phyloP scores from a whole-genome alignment of 2,113 vertebrate species.

The Paralichthys olivaceus region DNA sequence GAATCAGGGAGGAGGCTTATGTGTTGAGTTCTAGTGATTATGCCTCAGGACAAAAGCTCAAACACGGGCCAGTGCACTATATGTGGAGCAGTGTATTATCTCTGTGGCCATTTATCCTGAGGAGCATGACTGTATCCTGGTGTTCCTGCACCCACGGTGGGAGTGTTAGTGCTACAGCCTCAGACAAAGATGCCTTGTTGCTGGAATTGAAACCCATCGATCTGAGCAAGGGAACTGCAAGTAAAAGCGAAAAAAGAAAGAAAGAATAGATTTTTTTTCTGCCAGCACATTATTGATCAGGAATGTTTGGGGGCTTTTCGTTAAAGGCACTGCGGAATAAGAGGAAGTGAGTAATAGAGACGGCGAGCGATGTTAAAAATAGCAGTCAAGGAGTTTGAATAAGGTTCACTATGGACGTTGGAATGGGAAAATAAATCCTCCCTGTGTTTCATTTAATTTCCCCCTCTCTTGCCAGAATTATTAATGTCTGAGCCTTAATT shows the following conservation, averaged over 20 bases:
- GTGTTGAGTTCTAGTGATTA: constrained; percentile 27
- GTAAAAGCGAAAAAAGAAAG: constrained; percentile 32
- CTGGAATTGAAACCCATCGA: constrained; percentile 54
- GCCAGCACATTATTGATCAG: constrained; percentile 59
- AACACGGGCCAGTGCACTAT: neutral
- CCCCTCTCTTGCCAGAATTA: constrained; percentile 53
- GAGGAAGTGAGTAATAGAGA: constrained; percentile 34
- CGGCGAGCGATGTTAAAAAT: constrained; percentile 36
- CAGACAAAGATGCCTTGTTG: constrained; percentile 30
- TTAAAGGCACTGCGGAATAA: constrained; percentile 25
- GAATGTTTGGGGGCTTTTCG: constrained; percentile 44
- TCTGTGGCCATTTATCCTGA: constrained; percentile 19
- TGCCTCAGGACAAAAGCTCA: constrained; percentile 12
- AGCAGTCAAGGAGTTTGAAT: constrained; percentile 50
- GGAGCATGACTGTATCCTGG: constrained; percentile 6
- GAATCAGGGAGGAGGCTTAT: constrained; percentile 14
- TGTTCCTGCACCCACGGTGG: neutral
- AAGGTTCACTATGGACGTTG: constrained; percentile 48
- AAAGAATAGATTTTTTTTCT: constrained; percentile 37
- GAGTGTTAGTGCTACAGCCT: neutral
- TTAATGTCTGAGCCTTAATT: constrained; percentile 72
- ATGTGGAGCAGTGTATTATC: constrained; percentile 15
- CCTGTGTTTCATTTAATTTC: constrained; percentile 62
- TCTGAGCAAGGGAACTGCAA: constrained; percentile 24
- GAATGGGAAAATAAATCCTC: constrained; percentile 69